Conservation (phyloP, 2,797 vertebrate species). For the Antennarius maculatus region DNA sequence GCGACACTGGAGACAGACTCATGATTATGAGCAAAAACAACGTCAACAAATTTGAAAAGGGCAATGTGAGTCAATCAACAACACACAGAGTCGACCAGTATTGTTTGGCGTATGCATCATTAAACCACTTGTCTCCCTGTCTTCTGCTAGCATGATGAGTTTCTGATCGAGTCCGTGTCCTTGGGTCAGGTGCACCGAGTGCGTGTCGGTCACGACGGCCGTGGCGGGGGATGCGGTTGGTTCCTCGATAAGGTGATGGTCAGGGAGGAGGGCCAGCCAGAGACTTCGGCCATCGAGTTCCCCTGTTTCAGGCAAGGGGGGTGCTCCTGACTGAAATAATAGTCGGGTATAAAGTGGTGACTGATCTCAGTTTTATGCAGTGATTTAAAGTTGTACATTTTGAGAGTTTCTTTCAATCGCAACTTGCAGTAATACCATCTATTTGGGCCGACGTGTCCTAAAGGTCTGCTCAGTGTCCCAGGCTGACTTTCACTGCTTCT, state of each 20-base stretch:
- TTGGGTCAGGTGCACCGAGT: conserved; percentile 89
- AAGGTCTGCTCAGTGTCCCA: conserved; percentile 27
- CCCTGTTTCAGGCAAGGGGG: conserved; percentile 90
- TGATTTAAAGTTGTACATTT: neutral
- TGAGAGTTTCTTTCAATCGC: neutral
- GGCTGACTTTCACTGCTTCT: conserved; percentile 27
- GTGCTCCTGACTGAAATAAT: neutral
- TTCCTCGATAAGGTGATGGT: conserved; percentile 94
- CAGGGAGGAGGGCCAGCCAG: conserved; percentile 94
- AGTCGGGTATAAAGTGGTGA: too few species aligned
- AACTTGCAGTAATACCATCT: conserved; percentile 3
- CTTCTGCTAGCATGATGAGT: conserved; percentile 90
- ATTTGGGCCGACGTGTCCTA: neutral
- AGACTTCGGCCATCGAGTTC: conserved; percentile 88
- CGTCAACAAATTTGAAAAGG: conserved; percentile 94
- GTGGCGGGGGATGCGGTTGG: conserved; percentile 94
- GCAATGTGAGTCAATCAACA: conserved; percentile 85
- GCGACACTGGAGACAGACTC: conserved; percentile 92
- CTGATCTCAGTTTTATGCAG: too few species aligned
- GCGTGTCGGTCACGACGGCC: conserved; percentile 92
- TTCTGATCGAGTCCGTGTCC: conserved; percentile 90
- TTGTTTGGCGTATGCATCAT: neutral
- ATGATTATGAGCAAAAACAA: conserved; percentile 94
- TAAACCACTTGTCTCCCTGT: neutral
- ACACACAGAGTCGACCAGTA: neutral